These are phyloP conservation scores for Origma solitaria DNA, from an alignment of 2,113 vertebrate species.

Conservation along the genomic window DNA sequence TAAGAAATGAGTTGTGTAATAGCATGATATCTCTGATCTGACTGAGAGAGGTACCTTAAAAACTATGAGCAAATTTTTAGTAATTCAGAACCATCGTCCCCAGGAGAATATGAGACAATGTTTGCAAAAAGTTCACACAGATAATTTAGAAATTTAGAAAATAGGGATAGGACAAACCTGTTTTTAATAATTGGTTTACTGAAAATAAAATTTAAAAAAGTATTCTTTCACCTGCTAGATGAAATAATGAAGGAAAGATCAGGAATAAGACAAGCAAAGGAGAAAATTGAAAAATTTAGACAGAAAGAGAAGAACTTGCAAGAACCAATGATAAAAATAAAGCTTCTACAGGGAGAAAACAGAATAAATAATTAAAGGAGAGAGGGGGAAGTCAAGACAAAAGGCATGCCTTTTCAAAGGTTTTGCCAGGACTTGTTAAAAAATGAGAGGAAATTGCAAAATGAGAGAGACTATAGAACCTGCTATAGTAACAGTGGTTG, in stretches of 20 bases:
- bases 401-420: not conserved
- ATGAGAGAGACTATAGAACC: not conserved
- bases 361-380: not conserved
- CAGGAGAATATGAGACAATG: not conserved
- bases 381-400: not conserved
- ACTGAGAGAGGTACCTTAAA: not conserved
- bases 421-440: not conserved
- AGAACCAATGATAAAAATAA: not conserved
- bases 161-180: not conserved
- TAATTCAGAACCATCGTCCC: not conserved
- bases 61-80: not conserved
- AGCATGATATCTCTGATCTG: not conserved
- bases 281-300: not conserved
- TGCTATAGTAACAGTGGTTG: not conserved
- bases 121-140: not conserved
- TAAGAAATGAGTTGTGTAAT: not conserved
- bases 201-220: not conserved
- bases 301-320: not conserved
- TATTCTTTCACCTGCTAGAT: not conserved
- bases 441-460: not conserved
- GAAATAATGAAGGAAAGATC: not conserved
- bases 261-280: not conserved
- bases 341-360: not conserved
- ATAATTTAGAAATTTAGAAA: not conserved
- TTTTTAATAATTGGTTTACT: not conserved